A percentile compares a stretch with the other conserved stretches of the same genome.
These are phyloP conservation scores for Saccostrea glomerata DNA, from an alignment of 1,140 invertebrate species.

Conservation along the genomic window DNA sequence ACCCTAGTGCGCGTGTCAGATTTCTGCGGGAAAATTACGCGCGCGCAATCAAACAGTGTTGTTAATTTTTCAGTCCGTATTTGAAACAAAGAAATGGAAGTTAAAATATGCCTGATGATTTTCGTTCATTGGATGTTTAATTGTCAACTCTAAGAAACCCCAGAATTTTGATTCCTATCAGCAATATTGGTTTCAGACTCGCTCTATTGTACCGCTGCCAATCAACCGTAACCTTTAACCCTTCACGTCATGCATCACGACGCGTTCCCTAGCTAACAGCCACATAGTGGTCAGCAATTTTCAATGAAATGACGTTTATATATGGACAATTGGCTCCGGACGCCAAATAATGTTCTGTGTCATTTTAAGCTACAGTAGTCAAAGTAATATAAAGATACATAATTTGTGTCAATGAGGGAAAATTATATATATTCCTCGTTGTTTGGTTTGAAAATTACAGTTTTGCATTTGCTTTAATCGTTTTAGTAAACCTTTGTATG, in stretches of 20 bases:
- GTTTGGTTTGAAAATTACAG: not conserved
- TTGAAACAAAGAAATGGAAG: conserved; percentile 11
- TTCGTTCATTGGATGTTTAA: not conserved
- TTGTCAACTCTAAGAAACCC: not conserved
- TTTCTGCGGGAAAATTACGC: conserved; percentile 22
- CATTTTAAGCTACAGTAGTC: not conserved
- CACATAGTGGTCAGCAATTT: not conserved
- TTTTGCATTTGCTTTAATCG: conserved; percentile 24
- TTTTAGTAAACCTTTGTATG: conserved; percentile 4
- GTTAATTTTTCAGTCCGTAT: not conserved
- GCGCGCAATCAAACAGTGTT: not conserved
- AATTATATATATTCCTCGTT: not conserved
- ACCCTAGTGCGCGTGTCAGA: conserved; percentile 21
- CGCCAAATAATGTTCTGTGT: conserved; percentile 25
- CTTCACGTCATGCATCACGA: conserved; percentile 1
- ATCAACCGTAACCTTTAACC: conserved; percentile 15
- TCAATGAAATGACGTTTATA: not conserved
- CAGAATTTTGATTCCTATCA: not conserved
- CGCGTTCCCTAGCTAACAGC: not conserved
- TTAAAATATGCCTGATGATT: not conserved
- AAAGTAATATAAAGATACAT: conserved; percentile 8
- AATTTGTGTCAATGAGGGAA: conserved; percentile 22
- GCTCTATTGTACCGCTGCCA: not conserved
- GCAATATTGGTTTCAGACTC: not conserved
- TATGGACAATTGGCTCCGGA: not conserved